Evolutionary conservation across 2,888 invertebrate species (phyloP).

Genomic region (Acleris sparsana): DNA sequence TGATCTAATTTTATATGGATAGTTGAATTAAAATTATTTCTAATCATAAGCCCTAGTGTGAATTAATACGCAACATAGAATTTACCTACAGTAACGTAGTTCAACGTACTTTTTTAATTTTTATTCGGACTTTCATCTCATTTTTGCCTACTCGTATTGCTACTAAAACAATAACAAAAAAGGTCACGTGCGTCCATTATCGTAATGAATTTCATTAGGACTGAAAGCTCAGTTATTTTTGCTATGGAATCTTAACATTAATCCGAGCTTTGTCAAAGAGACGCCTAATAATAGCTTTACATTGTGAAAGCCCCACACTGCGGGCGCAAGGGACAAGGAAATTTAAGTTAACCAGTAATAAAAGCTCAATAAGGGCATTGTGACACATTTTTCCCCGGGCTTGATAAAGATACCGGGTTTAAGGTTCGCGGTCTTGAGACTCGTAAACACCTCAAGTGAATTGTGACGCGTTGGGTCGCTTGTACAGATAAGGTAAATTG

Average conservation of each 20-base stretch:
- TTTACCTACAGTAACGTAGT: too few species aligned
- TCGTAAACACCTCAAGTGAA: background rate
- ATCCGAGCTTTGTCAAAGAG: slow-evolving; percentile 18
- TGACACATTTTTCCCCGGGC: slow-evolving; percentile 6
- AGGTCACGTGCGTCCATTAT: background rate
- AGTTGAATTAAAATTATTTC: too few species aligned
- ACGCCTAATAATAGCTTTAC: slow-evolving; percentile 17
- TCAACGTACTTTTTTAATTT: too few species aligned
- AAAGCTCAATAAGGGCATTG: slow-evolving; percentile 15
- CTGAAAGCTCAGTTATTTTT: slow-evolving; percentile 17
- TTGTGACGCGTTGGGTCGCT: background rate
- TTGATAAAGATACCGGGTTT: slow-evolving; percentile 1
- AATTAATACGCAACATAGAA: too few species aligned
- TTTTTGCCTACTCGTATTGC: too few species aligned
- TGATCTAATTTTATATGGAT: too few species aligned
- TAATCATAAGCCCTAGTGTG: too few species aligned
- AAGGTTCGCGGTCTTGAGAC: background rate
- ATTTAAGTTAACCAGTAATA: slow-evolving; percentile 18
- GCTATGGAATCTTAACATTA: slow-evolving; percentile 11
- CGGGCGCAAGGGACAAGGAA: slow-evolving; percentile 13
- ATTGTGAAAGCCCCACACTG: slow-evolving; percentile 13
- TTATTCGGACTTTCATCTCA: too few species aligned
- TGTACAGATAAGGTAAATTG: background rate
- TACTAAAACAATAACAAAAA: background rate
- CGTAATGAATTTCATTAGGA: slow-evolving; percentile 11